phyloP scores from a whole-genome alignment of 2,797 vertebrate species.

The Gallinago stenura region DNA sequence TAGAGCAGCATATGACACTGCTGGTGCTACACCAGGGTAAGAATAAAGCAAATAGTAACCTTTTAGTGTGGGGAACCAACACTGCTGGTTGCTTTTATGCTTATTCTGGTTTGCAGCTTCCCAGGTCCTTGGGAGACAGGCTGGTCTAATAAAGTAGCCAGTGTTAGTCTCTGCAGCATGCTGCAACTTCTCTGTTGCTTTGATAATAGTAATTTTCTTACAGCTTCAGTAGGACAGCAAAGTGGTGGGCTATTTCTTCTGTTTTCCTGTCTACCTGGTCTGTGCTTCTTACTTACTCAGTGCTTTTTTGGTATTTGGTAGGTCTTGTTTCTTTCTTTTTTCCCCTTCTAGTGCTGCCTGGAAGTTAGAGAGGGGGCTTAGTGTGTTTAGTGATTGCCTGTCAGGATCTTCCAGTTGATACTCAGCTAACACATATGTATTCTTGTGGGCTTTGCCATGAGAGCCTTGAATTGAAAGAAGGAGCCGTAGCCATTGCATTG shows the following conservation, averaged over 20 bases:
- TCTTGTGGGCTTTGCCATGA: neutral
- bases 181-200: neutral
- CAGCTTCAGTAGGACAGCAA: neutral
- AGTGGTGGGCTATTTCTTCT: neutral
- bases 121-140: rapidly evolving
- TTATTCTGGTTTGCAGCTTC: neutral
- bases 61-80: neutral
- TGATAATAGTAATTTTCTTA: neutral
- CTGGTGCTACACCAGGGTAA: neutral
- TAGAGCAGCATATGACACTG: neutral
- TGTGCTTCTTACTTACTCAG: neutral
- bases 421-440: rapidly evolving
- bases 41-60: neutral
- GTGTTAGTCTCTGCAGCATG: neutral
- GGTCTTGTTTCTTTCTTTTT: rapidly evolving
- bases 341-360: neutral
- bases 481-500: rapidly evolving
- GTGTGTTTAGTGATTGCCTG: neutral
- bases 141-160: neutral
- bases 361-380: neutral
- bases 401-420: neutral
- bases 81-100: neutral
- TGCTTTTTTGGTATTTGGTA: neutral
- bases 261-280: neutral
- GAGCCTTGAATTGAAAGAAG: neutral